A percentile compares a stretch with the other conserved stretches of the same genome.
These are phyloP conservation scores for Amitus sp. DNA, from an alignment of 2,888 invertebrate species.

Conservation along the genomic window DNA sequence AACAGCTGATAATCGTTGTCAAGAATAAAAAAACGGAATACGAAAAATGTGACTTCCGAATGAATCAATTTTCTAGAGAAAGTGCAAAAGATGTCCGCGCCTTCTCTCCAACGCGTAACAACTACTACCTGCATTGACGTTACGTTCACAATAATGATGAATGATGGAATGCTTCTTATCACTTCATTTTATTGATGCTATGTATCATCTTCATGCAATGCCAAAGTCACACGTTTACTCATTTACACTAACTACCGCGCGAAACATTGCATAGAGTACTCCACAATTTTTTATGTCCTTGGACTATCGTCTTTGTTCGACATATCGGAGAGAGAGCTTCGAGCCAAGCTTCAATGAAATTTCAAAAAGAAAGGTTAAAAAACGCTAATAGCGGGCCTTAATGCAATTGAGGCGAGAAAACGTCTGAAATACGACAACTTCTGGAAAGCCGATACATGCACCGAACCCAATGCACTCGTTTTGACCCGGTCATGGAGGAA, in stretches of 20 bases:
- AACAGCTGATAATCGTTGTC: conserved; percentile 24
- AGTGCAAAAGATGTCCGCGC: conserved; percentile 5
- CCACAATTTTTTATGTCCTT: conserved; percentile 30
- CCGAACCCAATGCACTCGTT: too few relatives aligned
- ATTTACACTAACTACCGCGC: conserved; percentile 60
- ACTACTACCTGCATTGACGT: conserved; percentile 55
- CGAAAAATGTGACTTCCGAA: conserved; percentile 2
- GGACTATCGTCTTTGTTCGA: too few relatives aligned
- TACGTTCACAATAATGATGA: conserved; percentile 60
- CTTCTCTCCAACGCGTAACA: conserved; percentile 49
- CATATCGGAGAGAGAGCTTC: too few relatives aligned
- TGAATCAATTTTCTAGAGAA: not conserved
- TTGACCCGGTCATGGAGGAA: too few relatives aligned
- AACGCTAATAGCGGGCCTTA: too few relatives aligned
- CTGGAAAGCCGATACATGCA: too few relatives aligned
- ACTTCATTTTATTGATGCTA: conserved; percentile 65
- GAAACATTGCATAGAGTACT: conserved; percentile 49
- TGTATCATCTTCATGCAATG: conserved; percentile 66
- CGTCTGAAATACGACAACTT: too few relatives aligned
- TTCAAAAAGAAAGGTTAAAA: too few relatives aligned
- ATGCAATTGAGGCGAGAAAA: too few relatives aligned
- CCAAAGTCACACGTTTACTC: conserved; percentile 60
- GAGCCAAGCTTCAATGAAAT: too few relatives aligned
- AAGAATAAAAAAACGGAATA: conserved; percentile 29
- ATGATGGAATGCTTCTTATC: conserved; percentile 62